Evolutionary conservation across 2,888 invertebrate species (phyloP).

Genomic region (Drosophila subsilvestris): DNA sequence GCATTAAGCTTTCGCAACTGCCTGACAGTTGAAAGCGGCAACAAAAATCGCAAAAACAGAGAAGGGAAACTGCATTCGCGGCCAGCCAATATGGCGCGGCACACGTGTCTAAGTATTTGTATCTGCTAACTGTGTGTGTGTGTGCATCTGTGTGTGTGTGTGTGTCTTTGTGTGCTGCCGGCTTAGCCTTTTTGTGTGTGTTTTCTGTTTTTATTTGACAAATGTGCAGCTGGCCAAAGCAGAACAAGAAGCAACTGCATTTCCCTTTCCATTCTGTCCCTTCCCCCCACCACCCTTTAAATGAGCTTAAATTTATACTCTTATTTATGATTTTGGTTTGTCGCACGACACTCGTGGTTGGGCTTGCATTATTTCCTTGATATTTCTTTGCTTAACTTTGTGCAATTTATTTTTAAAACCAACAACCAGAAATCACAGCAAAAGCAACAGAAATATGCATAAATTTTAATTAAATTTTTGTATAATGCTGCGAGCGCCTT

Average conservation of each 20-base stretch:
- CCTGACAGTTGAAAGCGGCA: constrained; percentile 61
- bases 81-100: constrained; percentile 72
- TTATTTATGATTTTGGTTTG: constrained; percentile 53
- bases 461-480: constrained; percentile 70
- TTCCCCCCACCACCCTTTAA: constrained; percentile 46
- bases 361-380: constrained; percentile 34
- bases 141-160: constrained; percentile 17
- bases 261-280: constrained; percentile 21
- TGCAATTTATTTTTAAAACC: constrained; percentile 64
- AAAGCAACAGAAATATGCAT: constrained; percentile 44
- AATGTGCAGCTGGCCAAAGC: constrained; percentile 43
- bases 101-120: constrained; percentile 57
- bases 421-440: constrained; percentile 32
- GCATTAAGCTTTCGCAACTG: constrained; percentile 65
- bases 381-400: constrained; percentile 54
- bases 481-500: constrained; percentile 53
- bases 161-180: constrained; percentile 32
- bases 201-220: constrained; percentile 42
- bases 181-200: constrained; percentile 44
- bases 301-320: constrained; percentile 66
- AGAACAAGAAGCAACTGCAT: constrained; percentile 29
- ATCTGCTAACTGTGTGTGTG: constrained; percentile 10
- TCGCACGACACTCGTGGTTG: constrained; percentile 32
- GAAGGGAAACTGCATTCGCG: constrained; percentile 52
- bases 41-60: constrained; percentile 16